These are phyloP conservation scores for Stomatorhinus walkeri DNA, from an alignment of 2,797 vertebrate genomes.

Conservation along the genomic window DNA sequence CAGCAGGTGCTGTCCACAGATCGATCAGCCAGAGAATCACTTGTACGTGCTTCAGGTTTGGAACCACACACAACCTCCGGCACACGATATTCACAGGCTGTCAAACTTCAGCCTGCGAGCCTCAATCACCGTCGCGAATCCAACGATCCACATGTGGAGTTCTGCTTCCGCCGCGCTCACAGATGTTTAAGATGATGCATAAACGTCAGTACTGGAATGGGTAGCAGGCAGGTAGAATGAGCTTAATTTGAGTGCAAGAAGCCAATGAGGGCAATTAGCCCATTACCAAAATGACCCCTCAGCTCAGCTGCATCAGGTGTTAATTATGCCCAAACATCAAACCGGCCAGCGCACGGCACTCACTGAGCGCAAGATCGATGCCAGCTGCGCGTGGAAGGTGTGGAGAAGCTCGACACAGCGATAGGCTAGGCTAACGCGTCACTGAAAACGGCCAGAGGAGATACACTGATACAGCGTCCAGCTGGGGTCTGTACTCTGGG, in stretches of 20 bases:
- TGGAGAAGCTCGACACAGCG: slow-evolving; percentile 52
- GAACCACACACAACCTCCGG: not conserved
- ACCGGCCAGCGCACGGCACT: slow-evolving; percentile 44
- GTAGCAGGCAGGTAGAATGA: not conserved
- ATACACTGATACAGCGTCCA: slow-evolving; percentile 50
- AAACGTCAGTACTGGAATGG: not conserved
- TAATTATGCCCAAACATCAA: slow-evolving; percentile 54
- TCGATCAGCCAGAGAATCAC: not conserved
- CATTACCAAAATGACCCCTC: slow-evolving; percentile 16
- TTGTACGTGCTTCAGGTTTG: not conserved
- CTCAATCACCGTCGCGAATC: not conserved
- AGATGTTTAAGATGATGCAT: not conserved
- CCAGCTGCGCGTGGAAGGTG: slow-evolving; percentile 58
- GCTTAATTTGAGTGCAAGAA: not conserved
- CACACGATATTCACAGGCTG: not conserved
- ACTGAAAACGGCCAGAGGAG: slow-evolving; percentile 51
- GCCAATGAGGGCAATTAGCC: slow-evolving; percentile 11
- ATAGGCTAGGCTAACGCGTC: slow-evolving; percentile 45
- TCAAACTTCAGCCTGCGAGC: not conserved
- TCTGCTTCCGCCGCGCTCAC: not conserved
- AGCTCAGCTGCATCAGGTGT: slow-evolving; percentile 35
- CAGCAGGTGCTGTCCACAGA: not conserved
- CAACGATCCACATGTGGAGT: not conserved
- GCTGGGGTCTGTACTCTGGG: not conserved
- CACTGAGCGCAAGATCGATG: slow-evolving; percentile 55